Evolutionary conservation across 2,888 invertebrate genomes (phyloP), one percentile per base, ranked within the genome.

Genomic region (Synergus umbraculus): DNA sequence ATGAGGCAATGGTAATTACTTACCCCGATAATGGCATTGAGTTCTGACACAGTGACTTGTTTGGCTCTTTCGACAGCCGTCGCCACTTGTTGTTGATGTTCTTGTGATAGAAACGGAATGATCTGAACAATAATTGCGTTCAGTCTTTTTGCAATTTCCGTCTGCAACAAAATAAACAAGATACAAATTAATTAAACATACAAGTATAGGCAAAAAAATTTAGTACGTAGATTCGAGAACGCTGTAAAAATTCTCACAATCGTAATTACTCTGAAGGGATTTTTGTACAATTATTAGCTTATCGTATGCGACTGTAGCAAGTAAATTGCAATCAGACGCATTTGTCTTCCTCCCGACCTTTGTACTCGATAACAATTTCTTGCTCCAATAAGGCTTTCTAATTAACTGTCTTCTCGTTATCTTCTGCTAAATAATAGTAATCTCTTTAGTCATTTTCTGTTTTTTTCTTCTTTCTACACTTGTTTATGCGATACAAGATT

Each of bases 121-220:
- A 98, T 96, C 94, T 98, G 98, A 88, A 96, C 97, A 92, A 98
- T 97, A 91, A 98, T 97, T 88, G 97, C 97, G 92, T 97, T 98
- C 93, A 98, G 94, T 92, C 98, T 95, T 94, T 98, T 98, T 87
- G 97, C 97, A 92, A 98, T 98, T 94, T 98, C 98, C 93, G 97
- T 97, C 97, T 98, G 95, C 79, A 96, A 90, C 37, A 37, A 63
- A 63, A 63, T 63, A 12, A 63, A 63, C 18, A 63, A 29, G 29
- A 63, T 29, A 29, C 22, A 63, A 22, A 63, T 63, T 63, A 22
- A 63, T 29, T 63, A 29, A 63, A 4, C 1, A 5, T 58, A 58
- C 2, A n/a, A 54, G 54, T 54, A 18, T 9, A 9, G 0, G 3
- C 9, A 8, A n/a, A 58, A 18, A 58, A 58, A 58, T 18, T n/a